Conservation (phyloP, 2,113 vertebrate species). For the Probosciger aterrimus region DNA sequence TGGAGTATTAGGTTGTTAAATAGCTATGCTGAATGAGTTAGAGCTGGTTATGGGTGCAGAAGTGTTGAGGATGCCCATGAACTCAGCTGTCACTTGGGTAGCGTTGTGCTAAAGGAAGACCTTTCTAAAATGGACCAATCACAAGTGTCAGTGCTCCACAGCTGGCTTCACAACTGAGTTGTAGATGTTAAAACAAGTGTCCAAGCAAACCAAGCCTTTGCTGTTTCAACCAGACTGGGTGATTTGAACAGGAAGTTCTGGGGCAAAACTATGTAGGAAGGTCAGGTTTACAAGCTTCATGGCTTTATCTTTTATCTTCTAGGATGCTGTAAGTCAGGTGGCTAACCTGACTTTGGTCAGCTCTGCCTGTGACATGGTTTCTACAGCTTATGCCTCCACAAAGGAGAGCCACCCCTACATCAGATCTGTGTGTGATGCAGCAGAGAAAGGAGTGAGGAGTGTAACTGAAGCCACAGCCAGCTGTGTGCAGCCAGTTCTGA, state of each 20-base stretch:
- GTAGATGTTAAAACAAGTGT: not conserved
- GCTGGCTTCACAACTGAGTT: not conserved
- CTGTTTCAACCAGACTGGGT: not conserved
- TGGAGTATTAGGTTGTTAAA: not conserved
- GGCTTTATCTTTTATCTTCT: not conserved
- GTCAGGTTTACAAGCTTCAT: fast-evolving
- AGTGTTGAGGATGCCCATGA: too few species aligned
- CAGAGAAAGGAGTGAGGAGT: conserved; percentile 66
- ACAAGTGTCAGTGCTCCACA: not conserved
- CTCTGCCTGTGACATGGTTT: conserved; percentile 76
- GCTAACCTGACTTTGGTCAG: conserved; percentile 78
- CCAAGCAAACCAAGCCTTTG: not conserved
- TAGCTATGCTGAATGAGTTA: not conserved
- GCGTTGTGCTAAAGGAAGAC: not conserved
- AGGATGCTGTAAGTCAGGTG: conserved; percentile 76
- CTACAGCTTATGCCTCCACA: conserved; percentile 75
- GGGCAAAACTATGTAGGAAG: not conserved
- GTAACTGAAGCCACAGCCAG: conserved; percentile 46
- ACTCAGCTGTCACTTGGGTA: not conserved
- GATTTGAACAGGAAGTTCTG: too few species aligned
- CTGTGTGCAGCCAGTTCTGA: conserved; percentile 82
- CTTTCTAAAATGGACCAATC: not conserved
- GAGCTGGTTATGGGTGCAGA: not conserved
- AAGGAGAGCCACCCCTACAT: conserved; percentile 83
- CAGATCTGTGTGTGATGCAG: conserved; percentile 78